Conservation (phyloP, 2,113 vertebrate species). For the Megaceryle torquata region DNA sequence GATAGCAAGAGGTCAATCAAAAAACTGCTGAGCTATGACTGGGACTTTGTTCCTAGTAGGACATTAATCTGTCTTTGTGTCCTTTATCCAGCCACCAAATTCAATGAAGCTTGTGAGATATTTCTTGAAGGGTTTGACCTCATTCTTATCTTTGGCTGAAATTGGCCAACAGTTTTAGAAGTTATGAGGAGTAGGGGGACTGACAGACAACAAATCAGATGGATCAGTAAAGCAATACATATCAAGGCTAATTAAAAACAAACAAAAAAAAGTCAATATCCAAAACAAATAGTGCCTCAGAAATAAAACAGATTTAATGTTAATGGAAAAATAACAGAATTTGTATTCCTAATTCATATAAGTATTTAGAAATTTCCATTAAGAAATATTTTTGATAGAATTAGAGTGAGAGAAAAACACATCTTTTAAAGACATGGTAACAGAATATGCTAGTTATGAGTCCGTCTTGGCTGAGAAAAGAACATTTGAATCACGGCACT, state of each 20-base stretch:
- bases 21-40: not conserved
- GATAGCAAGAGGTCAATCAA: not conserved
- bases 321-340: not conserved
- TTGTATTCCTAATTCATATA: not conserved
- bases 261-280: not conserved
- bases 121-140: not conserved
- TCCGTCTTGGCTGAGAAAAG: constrained; percentile 26
- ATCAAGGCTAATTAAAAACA: not conserved
- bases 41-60: not conserved
- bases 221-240: not conserved
- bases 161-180: not conserved
- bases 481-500: not conserved
- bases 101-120: not conserved
- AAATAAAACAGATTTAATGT: not conserved
- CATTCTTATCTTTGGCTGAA: not conserved
- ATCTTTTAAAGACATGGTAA: not conserved
- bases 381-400: not conserved
- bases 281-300: not conserved
- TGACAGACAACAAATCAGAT: not conserved
- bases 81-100: not conserved
- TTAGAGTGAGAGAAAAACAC: not conserved
- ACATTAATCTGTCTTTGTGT: not conserved
- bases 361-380: not conserved
- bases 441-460: constrained; percentile 8
- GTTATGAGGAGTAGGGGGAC: not conserved